Conservation (phyloP, 2,888 invertebrate species). For the Geophilus truncorum region DNA sequence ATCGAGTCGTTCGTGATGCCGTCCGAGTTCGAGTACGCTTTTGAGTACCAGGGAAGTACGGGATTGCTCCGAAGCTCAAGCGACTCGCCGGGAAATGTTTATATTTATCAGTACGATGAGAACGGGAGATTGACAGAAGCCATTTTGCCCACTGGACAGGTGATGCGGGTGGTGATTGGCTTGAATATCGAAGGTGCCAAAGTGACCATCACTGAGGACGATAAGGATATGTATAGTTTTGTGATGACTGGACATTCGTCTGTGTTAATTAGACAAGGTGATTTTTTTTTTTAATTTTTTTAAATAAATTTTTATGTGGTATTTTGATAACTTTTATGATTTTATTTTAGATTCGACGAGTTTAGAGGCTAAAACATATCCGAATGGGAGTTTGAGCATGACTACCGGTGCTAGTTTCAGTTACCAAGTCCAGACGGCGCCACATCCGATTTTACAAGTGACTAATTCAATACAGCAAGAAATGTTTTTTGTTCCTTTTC, state of each 20-base stretch:
- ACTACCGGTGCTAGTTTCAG: constrained; percentile 32
- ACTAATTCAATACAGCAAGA: constrained; percentile 36
- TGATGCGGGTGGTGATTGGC: constrained; percentile 18
- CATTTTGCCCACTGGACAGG: constrained; percentile 74
- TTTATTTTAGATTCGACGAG: constrained; percentile 23
- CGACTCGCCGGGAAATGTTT: constrained; percentile 53
- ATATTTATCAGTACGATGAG: constrained; percentile 85
- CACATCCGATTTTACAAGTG: constrained; percentile 34
- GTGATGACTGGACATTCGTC: constrained; percentile 33
- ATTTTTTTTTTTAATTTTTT: not conserved
- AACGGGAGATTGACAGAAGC: constrained; percentile 80
- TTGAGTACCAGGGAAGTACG: constrained; percentile 48
- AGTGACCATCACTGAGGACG: constrained; percentile 34
- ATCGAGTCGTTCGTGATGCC: constrained; percentile 48
- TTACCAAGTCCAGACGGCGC: constrained; percentile 33
- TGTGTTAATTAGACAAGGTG: constrained; percentile 35
- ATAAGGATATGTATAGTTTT: constrained; percentile 31
- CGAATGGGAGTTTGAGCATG: constrained; percentile 35
- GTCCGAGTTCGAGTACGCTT: constrained; percentile 46
- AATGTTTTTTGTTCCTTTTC: constrained; percentile 36
- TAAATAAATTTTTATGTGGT: not conserved
- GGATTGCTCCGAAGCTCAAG: constrained; percentile 49
- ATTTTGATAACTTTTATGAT: not conserved
- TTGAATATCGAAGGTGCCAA: constrained; percentile 34
- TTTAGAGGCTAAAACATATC: constrained; percentile 34